Percentiles rank a stretch among this genome's conserved stretches.
Conservation (phyloP, 2,113 vertebrate genomes). For the Mugil cephalus region DNA sequence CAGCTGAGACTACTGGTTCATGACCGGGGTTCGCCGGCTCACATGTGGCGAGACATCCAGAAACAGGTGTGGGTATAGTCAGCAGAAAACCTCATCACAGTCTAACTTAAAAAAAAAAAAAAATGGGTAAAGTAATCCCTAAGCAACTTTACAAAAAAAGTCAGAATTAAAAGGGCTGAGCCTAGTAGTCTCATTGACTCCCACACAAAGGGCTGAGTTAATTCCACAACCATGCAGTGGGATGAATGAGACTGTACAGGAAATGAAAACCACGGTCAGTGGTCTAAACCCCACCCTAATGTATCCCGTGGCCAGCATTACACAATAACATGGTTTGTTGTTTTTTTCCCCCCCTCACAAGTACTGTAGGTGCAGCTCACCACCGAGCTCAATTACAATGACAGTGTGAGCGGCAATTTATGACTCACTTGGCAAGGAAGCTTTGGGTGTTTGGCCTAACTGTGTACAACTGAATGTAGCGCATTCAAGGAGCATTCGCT, state of each 20-base stretch:
- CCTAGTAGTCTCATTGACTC: conserved; percentile 33
- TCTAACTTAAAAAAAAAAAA: background rate
- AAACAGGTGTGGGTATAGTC: conserved; percentile 49
- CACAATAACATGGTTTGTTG: conserved; percentile 58
- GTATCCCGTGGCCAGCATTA: conserved; percentile 54
- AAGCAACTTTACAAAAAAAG: conserved; percentile 14
- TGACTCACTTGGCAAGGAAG: conserved; percentile 37
- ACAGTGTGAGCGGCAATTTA: conserved; percentile 49
- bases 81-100: background rate
- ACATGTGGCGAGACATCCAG: conserved; percentile 21
- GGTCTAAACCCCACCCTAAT: conserved; percentile 51
- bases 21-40: background rate
- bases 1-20: conserved; percentile 29
- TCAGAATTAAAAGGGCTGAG: background rate
- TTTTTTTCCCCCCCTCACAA: conserved; percentile 12
- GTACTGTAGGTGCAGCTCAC: conserved; percentile 10
- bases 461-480: background rate
- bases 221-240: conserved; percentile 64
- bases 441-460: background rate
- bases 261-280: conserved; percentile 66
- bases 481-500: background rate
- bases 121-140: background rate
- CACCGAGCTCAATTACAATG: conserved; percentile 40
- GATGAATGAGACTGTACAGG: conserved; percentile 65
- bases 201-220: conserved; percentile 58